Evolutionary conservation across 2,888 invertebrate genomes (phyloP), one percentile per base, ranked within the genome.

Genomic region (Parthenolecanium corni): DNA sequence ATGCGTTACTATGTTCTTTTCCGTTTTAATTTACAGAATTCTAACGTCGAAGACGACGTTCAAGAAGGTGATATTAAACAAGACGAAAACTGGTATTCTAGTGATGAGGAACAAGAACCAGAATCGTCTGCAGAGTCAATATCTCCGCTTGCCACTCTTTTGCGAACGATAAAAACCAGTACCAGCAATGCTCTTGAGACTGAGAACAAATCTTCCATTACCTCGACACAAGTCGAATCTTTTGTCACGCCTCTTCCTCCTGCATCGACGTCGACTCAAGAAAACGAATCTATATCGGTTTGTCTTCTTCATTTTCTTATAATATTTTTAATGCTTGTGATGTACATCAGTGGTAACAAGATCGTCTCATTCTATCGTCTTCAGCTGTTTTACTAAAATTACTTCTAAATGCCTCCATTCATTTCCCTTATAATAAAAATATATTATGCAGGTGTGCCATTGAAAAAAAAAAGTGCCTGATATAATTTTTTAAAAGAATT

Each of bases 21-120:
- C 14, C 38, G 38, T 3, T 51, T 61, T 52, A 2, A 3, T 2
- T n/a, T 18, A 21, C 40, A 56, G 53, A 54, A 65, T 21, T 66
- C 66, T 25, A 68, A 61, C 38, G 21, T 68, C 42, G 65, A 67
- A n/a, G 68, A 70, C 9, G 66, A 65, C 25, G 66, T 67, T 12
- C 61, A 69, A 20, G 71, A 70, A 25, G 72, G 72, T 31, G 69
- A 71, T 1, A 70, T 69, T 18, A 70, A 70, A 57, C 70, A 72
- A 63, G 73, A 74, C 47, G 75, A 76, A 64, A 82, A 84, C 73
- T 88, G 88, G 84, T 89, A 88, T 71, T 88, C 87, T 1, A 87
- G 86, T 71, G 87, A 87, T 68, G 86, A 85, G 68, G 84, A 83
- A 69, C 86, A 68, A 56, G 52, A 38, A 12, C 20, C 54, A 11